A percentile compares a stretch with the other conserved stretches of the same genome.
These are phyloP conservation scores for Odontomyia ornata DNA, from an alignment of 2,888 invertebrate species.

Conservation along the genomic window DNA sequence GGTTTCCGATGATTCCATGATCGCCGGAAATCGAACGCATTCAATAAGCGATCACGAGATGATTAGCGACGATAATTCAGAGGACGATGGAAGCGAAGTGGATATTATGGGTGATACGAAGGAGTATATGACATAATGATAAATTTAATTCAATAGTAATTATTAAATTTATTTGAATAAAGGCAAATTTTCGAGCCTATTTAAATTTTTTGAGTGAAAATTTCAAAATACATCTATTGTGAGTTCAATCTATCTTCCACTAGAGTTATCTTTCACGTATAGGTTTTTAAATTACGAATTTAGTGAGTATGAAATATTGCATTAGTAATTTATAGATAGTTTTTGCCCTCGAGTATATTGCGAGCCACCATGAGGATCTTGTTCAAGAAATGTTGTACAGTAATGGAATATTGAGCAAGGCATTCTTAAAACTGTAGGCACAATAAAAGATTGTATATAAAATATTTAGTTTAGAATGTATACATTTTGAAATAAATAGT, in stretches of 20 bases:
- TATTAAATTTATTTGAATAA: neutral
- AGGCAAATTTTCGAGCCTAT: neutral
- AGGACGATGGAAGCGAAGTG: constrained; percentile 62
- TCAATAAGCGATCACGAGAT: constrained; percentile 54
- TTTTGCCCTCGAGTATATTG: no score
- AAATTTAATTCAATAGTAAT: neutral
- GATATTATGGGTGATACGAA: constrained; percentile 63
- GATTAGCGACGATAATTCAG: constrained; percentile 63
- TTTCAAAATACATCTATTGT: neutral
- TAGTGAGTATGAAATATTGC: no score
- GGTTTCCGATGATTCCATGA: constrained; percentile 53
- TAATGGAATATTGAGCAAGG: no score
- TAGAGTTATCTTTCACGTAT: neutral
- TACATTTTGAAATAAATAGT: neutral
- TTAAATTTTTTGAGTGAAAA: neutral
- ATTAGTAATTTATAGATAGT: no score
- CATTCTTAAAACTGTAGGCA: neutral
- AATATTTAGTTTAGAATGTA: neutral
- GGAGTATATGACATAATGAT: constrained; percentile 61
- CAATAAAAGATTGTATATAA: constrained; percentile 12
- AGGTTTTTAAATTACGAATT: neutral
- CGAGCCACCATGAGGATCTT: no score
- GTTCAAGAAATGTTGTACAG: no score
- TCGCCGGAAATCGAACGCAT: constrained; percentile 46
- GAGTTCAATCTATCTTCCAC: neutral